Base-by-base conservation (phyloP, 2,797 vertebrate species). In the Betta splendens region DNA sequence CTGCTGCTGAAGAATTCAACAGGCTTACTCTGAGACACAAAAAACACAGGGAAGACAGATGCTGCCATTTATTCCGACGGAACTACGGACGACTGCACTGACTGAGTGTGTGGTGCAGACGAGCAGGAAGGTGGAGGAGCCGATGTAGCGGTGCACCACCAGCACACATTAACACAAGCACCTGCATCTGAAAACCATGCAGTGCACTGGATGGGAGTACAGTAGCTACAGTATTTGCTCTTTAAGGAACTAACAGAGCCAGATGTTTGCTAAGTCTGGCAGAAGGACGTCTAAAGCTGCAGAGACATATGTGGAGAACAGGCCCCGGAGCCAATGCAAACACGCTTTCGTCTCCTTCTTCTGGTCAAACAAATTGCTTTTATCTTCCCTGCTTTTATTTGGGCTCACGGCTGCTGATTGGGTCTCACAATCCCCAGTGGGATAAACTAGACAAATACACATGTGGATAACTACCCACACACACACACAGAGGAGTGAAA, bases 351-450 rank as follows among this genome's bases (percentile, higher is more conserved):
- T 68, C 54, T 67, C 39, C 75, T 67, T 70, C 67, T 76, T 64
- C 62, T 67, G 79, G 72, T 84, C 81, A 87, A 85, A 81, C 67
- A 81, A 69, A 87, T 85, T 77, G 69, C 85, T 89, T 85, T 83
- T 78, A 83, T 85, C 71, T 84, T 66, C 9, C 4, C 48, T 70
- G 74, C 69, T 77, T 86, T 84, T 78, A 79, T 83, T 84, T 78
- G 62, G 69, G 59, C 80, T 87, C 69, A 49, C 59, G 18, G 67
- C 72, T 70, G 71, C 79, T 85, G 81, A 82, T 76, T 86, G 75
- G 69, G 49, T 68, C 76, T 73, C 37, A 40, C 50, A 63, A 60
- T 88, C 76, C 83, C 84, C 57, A 64, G 62, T 55, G 81, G 77
- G 59, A 78, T 58, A 64, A 72, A 75, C 45, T 45, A 73, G 44